phyloP scores from a whole-genome alignment of 2,888 invertebrate species.

The Torymus auratus region DNA sequence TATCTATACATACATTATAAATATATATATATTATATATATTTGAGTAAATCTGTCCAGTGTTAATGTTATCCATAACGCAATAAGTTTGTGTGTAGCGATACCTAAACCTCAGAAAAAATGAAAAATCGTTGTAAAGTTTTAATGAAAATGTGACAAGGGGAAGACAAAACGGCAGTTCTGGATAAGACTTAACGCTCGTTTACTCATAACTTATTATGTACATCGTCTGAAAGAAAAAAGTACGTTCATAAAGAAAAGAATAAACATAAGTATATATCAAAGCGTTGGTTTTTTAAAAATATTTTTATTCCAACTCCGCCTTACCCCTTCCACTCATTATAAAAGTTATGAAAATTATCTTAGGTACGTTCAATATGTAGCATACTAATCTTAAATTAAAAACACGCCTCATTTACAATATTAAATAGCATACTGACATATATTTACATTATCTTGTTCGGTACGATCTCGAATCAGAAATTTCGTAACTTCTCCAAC shows the following conservation, averaged over 20 bases:
- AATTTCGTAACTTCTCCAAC: constrained; percentile 45
- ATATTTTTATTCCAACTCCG: constrained; percentile 46
- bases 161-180: constrained; percentile 65
- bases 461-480: neutral
- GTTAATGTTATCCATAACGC: constrained; percentile 69
- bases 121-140: constrained; percentile 55
- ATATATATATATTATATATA: constrained; percentile 63
- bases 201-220: constrained; percentile 76
- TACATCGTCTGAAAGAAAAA: constrained; percentile 72
- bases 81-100: constrained; percentile 66
- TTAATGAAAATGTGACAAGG: constrained; percentile 57
- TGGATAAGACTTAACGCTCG: constrained; percentile 74
- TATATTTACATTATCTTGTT: constrained; percentile 15
- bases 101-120: constrained; percentile 60
- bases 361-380: no score
- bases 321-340: constrained; percentile 29
- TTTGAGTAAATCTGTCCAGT: constrained; percentile 73
- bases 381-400: no score
- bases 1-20: constrained; percentile 51
- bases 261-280: constrained; percentile 75
- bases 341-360: neutral
- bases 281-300: constrained; percentile 63
- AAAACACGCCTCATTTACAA: neutral
- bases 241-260: constrained; percentile 74
- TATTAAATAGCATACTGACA: neutral